These are phyloP conservation scores for Gallirallus australis DNA, from an alignment of 2,797 vertebrate genomes.

Conservation along the genomic window DNA sequence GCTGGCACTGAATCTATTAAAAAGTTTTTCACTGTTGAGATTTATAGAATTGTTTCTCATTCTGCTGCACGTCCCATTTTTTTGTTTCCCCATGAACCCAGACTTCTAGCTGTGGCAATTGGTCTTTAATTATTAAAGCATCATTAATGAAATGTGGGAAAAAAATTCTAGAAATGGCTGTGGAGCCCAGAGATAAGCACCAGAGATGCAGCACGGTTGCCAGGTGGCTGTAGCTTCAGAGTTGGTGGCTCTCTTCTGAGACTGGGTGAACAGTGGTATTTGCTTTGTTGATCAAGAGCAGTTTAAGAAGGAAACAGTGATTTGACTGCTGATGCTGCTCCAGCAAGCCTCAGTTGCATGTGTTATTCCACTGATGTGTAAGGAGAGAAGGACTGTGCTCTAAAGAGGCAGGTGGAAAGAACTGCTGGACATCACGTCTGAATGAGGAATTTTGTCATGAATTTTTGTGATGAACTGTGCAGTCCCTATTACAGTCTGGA, in stretches of 20 bases:
- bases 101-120: not conserved
- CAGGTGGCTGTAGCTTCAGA: not conserved
- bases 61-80: not conserved
- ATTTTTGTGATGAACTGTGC: not conserved
- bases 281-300: not conserved
- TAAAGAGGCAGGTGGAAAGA: not conserved
- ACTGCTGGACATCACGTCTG: not conserved
- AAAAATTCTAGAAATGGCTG: not conserved
- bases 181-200: not conserved
- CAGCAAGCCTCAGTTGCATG: not conserved
- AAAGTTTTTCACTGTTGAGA: not conserved
- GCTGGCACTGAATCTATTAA: not conserved
- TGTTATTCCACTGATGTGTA: not conserved
- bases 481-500: not conserved
- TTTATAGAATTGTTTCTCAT: not conserved
- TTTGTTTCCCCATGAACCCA: not conserved
- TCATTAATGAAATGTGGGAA: not conserved
- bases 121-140: not conserved
- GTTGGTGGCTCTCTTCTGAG: not conserved
- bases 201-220: not conserved
- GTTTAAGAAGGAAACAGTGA: not conserved
- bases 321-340: not conserved
- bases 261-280: not conserved
- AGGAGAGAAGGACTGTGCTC: not conserved
- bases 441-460: not conserved